Percentiles rank a stretch among this genome's conserved stretches.
Evolutionary conservation across 2,113 vertebrate genomes (phyloP).

Genomic region (Eulemur macaco): DNA sequence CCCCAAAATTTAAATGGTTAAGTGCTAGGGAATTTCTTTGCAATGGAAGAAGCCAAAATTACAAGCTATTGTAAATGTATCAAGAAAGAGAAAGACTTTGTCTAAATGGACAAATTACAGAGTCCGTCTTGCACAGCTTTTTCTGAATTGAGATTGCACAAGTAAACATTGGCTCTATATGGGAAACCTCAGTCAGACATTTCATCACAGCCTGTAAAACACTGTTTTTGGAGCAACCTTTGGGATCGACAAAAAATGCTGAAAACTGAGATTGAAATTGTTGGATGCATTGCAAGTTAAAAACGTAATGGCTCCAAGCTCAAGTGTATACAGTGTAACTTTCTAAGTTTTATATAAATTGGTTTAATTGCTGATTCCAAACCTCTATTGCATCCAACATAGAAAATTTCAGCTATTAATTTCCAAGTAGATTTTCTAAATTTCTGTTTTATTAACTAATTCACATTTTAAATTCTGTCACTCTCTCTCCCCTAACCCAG

Average conservation of each 20-base stretch:
- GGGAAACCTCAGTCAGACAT: not conserved
- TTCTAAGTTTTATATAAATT: not conserved
- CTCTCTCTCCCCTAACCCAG: not conserved
- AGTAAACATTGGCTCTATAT: not conserved
- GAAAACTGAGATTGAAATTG: not conserved
- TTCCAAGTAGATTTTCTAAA: not conserved
- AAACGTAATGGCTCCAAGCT: not conserved
- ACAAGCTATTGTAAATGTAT: not conserved
- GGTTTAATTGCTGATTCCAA: not conserved
- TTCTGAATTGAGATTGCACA: not conserved
- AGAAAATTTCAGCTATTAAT: not conserved
- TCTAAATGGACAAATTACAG: slow-evolving; percentile 46
- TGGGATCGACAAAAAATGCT: not conserved
- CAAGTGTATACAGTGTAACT: not conserved
- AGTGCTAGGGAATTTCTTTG: slow-evolving; percentile 4
- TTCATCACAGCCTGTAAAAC: not conserved
- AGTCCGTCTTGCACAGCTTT: not conserved
- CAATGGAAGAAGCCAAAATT: slow-evolving; percentile 10
- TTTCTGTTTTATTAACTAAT: not conserved
- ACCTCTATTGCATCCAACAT: not conserved
- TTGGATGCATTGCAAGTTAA: not conserved
- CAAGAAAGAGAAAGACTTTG: slow-evolving; percentile 17
- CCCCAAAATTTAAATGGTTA: slow-evolving; percentile 48
- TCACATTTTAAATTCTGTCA: not conserved
- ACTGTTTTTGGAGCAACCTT: not conserved